These are phyloP conservation scores for Erythrolamprus reginae DNA, from an alignment of 2,113 vertebrate species.

Conservation along the genomic window DNA sequence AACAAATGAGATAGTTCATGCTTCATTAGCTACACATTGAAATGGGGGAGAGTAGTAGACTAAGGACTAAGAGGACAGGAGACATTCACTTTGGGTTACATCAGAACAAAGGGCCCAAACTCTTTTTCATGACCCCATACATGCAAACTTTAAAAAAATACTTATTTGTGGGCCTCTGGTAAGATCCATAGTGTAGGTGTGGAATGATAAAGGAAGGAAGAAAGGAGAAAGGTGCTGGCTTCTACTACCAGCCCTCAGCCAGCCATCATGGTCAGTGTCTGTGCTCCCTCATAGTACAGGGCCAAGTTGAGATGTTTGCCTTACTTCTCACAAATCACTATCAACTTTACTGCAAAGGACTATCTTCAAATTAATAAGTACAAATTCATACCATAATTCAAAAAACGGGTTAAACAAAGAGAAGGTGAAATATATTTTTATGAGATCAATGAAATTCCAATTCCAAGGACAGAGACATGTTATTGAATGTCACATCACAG, in stretches of 20 bases:
- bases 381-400: neutral
- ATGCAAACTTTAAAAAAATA: neutral
- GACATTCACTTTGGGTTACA: neutral
- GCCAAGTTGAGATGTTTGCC: neutral
- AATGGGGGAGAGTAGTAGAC: neutral
- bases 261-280: neutral
- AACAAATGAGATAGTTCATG: neutral
- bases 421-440: neutral
- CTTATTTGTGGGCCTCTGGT: neutral
- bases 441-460: neutral
- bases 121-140: neutral
- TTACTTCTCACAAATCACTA: neutral
- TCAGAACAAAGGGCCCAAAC: neutral
- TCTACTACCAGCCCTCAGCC: neutral
- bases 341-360: neutral
- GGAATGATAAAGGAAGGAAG: neutral
- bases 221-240: neutral
- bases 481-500: constrained; percentile 6
- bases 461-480: neutral
- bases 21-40: neutral
- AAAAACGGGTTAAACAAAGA: neutral
- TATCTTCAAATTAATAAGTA: neutral
- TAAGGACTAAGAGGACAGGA: neutral
- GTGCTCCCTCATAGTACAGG: neutral
- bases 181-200: neutral